Evolutionary conservation across 2,888 invertebrate genomes (phyloP).

Genomic region (Rotaria magnacalcarata): DNA sequence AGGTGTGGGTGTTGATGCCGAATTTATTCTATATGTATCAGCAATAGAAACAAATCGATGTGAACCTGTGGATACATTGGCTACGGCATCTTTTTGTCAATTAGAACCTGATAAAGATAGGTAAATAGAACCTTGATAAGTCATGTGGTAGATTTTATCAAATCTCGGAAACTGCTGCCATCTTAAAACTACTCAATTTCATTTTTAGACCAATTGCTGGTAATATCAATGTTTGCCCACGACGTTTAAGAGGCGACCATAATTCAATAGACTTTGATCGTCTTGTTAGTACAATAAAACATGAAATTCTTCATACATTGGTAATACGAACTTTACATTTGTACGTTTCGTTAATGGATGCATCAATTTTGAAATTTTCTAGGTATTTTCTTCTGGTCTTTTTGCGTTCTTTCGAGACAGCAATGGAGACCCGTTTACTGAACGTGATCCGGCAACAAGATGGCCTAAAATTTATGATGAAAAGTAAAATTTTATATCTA

Average conservation of each 20-base stretch:
- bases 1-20: conserved; percentile 69
- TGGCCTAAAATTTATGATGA: conserved; percentile 67
- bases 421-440: conserved; percentile 71
- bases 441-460: conserved; percentile 66
- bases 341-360: not conserved
- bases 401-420: conserved; percentile 91
- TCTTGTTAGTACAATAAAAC: conserved; percentile 87
- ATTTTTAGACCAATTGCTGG: conserved; percentile 83
- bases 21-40: conserved; percentile 93
- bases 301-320: conserved; percentile 93
- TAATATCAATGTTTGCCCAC: conserved; percentile 94
- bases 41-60: conserved; percentile 89
- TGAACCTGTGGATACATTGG: conserved; percentile 80
- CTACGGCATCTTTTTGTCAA: conserved; percentile 96
- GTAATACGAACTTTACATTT: conserved; percentile 51
- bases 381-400: conserved; percentile 88
- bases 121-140: conserved; percentile 59
- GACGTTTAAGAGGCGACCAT: conserved; percentile 81
- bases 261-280: conserved; percentile 66
- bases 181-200: conserved; percentile 40
- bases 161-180: no score
- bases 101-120: conserved; percentile 85
- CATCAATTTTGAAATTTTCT: conserved; percentile 47
- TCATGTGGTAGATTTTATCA: no score
- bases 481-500: not conserved